Conservation (phyloP, 2,797 vertebrate genomes). For the Crocidura indochinensis region DNA sequence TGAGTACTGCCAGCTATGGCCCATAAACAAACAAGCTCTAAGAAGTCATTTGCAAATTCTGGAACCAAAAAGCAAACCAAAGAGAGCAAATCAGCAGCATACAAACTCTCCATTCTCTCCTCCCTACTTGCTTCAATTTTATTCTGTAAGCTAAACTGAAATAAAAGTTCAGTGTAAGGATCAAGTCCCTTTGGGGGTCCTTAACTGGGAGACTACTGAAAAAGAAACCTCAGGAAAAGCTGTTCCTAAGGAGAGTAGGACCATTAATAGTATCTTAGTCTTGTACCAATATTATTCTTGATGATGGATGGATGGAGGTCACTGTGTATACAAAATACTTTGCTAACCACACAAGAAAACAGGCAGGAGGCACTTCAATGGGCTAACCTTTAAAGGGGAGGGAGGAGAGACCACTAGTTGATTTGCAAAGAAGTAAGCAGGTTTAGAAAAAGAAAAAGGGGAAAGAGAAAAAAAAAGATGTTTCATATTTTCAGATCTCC, state of each 20-base stretch:
- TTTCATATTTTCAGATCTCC: conserved; percentile 29
- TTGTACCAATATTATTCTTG: not conserved
- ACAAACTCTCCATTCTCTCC: too few species aligned
- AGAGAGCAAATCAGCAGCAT: too few species aligned
- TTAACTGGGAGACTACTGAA: not conserved
- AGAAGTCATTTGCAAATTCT: too few species aligned
- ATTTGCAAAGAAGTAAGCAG: not conserved
- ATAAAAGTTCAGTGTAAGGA: conserved; percentile 29
- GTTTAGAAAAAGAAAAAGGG: not conserved
- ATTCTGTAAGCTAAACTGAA: conserved; percentile 30
- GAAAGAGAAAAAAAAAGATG: not conserved
- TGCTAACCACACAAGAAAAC: not conserved
- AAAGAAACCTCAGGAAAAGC: not conserved
- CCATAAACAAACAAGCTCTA: too few species aligned
- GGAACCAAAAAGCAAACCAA: too few species aligned
- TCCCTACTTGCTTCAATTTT: not conserved
- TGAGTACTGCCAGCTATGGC: too few species aligned
- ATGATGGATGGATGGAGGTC: not conserved
- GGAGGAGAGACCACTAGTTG: not conserved
- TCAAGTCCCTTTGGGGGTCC: not conserved
- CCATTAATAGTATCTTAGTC: not conserved
- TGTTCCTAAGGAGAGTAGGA: not conserved
- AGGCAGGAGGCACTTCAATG: not conserved
- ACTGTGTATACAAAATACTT: not conserved
- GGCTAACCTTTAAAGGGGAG: not conserved